A percentile compares a stretch with the other conserved stretches of the same genome.
Conservation (phyloP, 2,797 vertebrate genomes). For the Natrix natrix region DNA sequence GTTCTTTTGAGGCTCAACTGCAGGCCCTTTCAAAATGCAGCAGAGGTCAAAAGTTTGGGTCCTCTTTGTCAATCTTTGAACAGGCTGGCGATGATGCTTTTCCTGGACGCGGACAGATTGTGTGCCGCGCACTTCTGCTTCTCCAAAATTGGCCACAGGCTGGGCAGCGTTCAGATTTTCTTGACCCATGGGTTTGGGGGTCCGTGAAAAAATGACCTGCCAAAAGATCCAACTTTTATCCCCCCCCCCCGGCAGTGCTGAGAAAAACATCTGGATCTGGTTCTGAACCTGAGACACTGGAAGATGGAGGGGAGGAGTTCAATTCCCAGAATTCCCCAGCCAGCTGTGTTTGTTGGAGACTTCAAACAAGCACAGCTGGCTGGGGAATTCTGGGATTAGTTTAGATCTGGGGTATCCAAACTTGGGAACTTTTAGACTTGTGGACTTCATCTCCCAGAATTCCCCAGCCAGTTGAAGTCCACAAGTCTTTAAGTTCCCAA, state of each 20-base stretch:
- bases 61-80: background rate
- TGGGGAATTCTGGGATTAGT: background rate
- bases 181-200: background rate
- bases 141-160: background rate
- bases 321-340: background rate
- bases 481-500: no score
- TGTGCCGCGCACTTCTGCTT: accelerated
- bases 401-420: no score
- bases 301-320: background rate
- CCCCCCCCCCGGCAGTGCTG: background rate
- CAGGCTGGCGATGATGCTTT: background rate
- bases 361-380: no score
- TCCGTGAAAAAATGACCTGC: background rate
- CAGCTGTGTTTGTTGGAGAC: no score
- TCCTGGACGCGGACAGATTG: background rate
- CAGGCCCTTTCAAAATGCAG: background rate
- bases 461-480: no score
- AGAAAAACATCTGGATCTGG: background rate
- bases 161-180: background rate
- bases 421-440: no score
- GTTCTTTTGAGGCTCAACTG: background rate
- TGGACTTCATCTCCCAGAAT: no score
- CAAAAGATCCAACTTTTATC: background rate
- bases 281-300: background rate
- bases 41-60: background rate